Conservation (phyloP, 2,797 vertebrate species). For the Myotis findleyi region DNA sequence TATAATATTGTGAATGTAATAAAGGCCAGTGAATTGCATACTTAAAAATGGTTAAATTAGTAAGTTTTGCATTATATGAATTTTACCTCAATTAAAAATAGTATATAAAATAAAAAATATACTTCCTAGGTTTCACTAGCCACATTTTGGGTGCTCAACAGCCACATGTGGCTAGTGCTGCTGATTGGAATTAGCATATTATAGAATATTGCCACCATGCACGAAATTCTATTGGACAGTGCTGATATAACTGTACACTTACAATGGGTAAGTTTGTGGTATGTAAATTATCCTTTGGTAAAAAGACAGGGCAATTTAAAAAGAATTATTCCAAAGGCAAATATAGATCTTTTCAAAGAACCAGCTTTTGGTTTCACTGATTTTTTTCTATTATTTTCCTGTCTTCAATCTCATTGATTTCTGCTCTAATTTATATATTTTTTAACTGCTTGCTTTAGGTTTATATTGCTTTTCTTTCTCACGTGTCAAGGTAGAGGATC, state of each 20-base stretch:
- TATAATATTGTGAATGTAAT: neutral
- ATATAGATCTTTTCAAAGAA: conserved; percentile 43
- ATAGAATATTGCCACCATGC: neutral
- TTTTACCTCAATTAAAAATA: conserved; percentile 39
- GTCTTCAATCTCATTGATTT: neutral
- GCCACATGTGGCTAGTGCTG: neutral
- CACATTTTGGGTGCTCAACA: neutral
- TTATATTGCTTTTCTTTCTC: neutral
- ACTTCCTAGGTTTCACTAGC: neutral
- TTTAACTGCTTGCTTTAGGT: neutral
- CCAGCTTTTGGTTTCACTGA: neutral
- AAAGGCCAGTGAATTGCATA: neutral
- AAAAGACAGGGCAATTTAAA: neutral
- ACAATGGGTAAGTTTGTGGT: neutral
- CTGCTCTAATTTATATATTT: neutral
- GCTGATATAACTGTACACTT: neutral
- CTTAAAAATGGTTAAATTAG: conserved; percentile 2
- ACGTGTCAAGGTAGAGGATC: neutral
- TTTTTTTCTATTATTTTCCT: conserved; percentile 31
- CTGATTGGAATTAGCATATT: neutral
- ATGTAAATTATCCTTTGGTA: neutral
- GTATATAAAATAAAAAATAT: neutral
- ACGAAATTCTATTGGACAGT: neutral
- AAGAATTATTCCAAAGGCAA: conserved; percentile 26
- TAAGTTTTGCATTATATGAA: neutral